phyloP scores from a whole-genome alignment of 2,888 invertebrate species.

The Drosophila multiciliata region DNA sequence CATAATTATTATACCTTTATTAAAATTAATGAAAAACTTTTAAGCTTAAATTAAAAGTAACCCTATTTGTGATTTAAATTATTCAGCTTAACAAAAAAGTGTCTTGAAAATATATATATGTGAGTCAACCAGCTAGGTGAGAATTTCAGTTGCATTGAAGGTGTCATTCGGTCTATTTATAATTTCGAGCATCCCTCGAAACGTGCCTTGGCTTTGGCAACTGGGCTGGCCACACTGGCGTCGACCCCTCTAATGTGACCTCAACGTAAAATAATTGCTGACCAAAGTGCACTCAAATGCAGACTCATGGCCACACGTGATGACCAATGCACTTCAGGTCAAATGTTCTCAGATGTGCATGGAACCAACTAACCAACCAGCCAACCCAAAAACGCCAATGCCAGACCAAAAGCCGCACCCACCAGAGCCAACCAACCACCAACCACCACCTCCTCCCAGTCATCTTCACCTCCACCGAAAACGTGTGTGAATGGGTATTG shows the following conservation, averaged over 20 bases:
- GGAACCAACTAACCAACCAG: conserved; percentile 24
- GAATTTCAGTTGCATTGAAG: neutral
- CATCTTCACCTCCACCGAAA: neutral
- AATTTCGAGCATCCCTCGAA: conserved; percentile 42
- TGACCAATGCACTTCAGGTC: conserved; percentile 80
- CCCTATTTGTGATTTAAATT: neutral
- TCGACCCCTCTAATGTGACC: conserved; percentile 78
- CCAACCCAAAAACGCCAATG: conserved; percentile 6
- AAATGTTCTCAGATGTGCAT: conserved; percentile 65
- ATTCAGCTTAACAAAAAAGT: neutral
- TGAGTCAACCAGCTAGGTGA: neutral
- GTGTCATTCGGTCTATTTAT: conserved; percentile 1
- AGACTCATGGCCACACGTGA: conserved; percentile 80
- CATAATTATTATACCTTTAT: neutral
- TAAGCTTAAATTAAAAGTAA: neutral
- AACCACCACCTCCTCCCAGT: neutral
- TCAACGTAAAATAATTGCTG: conserved; percentile 83
- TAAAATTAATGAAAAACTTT: neutral
- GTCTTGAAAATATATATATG: neutral
- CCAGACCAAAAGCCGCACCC: conserved; percentile 8
- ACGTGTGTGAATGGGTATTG: conserved; percentile 52
- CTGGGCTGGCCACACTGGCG: conserved; percentile 47
- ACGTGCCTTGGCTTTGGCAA: conserved; percentile 53
- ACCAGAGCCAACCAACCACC: conserved; percentile 2
- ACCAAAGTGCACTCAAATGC: conserved; percentile 81